phyloP scores from a whole-genome alignment of 2,797 vertebrate genomes.

The Sebastes nivosus region DNA sequence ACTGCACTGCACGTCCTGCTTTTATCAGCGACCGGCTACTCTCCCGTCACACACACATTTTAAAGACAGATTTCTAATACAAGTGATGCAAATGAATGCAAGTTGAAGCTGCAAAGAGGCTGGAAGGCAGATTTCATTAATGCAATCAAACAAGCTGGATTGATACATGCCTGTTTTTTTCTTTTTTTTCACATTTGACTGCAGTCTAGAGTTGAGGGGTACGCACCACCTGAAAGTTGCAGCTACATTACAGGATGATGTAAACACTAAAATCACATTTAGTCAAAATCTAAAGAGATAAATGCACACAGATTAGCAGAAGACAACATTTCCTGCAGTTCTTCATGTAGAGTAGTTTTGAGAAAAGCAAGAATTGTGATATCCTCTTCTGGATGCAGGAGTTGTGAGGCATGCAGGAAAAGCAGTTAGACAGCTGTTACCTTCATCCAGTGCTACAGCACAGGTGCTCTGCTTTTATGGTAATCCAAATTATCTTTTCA shows the following conservation, averaged over 20 bases:
- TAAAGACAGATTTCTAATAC: slow-evolving; percentile 7
- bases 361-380: neutral
- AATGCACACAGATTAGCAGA: neutral
- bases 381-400: neutral
- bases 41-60: neutral
- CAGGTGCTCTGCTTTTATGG: neutral
- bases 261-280: neutral
- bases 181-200: neutral
- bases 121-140: neutral
- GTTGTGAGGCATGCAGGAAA: slow-evolving; percentile 1
- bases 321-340: neutral
- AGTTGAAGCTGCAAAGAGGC: slow-evolving; percentile 6
- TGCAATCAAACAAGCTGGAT: neutral
- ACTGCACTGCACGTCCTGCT: neutral
- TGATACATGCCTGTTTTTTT: neutral
- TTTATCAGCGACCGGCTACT: slow-evolving; percentile 1
- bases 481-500: neutral
- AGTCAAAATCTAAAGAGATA: neutral
- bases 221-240: neutral
- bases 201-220: neutral
- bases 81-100: slow-evolving; percentile 20
- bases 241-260: neutral
- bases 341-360: neutral
- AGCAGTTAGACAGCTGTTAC: slow-evolving; percentile 14
- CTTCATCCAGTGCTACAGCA: neutral